Evolutionary conservation across 2,888 invertebrate species (phyloP).

Genomic region (Drosophila nigricruria): DNA sequence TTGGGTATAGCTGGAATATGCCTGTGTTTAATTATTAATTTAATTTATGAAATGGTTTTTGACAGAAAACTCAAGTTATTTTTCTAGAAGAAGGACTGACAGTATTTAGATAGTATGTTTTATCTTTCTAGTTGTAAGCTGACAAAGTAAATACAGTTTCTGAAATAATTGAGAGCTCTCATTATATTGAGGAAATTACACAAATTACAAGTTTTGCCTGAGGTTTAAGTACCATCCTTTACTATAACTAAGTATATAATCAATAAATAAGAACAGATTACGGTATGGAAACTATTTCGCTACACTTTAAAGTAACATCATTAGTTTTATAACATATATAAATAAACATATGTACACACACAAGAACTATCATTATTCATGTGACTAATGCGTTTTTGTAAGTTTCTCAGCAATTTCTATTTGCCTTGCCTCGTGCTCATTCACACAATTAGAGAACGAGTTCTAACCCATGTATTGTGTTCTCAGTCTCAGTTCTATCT

Average conservation of each 20-base stretch:
- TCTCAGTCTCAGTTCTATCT: slow-evolving; percentile 37
- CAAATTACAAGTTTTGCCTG: background rate
- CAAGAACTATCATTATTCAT: slow-evolving; percentile 41
- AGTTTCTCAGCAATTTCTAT: slow-evolving; percentile 16
- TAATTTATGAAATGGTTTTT: no score
- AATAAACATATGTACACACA: slow-evolving; percentile 8
- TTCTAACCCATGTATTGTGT: slow-evolving; percentile 6
- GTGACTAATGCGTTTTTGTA: slow-evolving; percentile 38
- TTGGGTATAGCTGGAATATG: background rate
- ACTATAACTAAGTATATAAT: background rate
- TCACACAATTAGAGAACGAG: slow-evolving; percentile 45
- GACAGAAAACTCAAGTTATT: no score
- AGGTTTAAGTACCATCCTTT: background rate
- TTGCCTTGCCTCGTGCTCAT: slow-evolving; percentile 15
- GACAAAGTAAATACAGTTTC: no score
- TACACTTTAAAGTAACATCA: slow-evolving; percentile 16
- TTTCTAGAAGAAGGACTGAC: no score
- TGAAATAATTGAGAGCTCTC: no score
- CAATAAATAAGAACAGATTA: background rate
- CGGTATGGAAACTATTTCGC: background rate
- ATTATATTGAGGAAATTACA: no score
- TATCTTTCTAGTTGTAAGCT: no score
- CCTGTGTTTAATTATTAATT: no score
- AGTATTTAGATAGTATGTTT: no score
- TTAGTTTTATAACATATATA: slow-evolving; percentile 27